Evolutionary conservation across 2,888 invertebrate species (phyloP), one percentile per base, ranked within the genome.

Genomic region (Iselma pallidipennis): DNA sequence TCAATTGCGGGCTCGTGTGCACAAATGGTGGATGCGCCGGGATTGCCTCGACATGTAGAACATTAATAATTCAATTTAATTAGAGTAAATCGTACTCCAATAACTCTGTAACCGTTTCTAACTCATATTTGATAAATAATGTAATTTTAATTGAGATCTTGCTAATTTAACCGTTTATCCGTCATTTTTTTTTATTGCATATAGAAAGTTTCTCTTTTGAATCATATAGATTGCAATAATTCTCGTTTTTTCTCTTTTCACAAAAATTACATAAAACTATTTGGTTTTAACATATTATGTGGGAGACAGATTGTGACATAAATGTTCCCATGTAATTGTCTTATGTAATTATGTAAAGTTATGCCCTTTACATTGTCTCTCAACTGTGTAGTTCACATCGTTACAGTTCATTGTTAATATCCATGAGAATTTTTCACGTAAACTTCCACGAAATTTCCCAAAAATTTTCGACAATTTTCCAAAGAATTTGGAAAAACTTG

Each of bases 21-120:
- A 16, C 14, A 21, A 31, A 31, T 51, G 51, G 51, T 14, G 51
- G 51, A 51, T 51, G 51, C 51, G 51, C 51, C 51, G 29, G 29
- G 51, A n/a, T n/a, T n/a, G n/a, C n/a, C n/a, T n/a, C n/a, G n/a
- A n/a, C n/a, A n/a, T n/a, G n/a, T n/a, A n/a, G n/a, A n/a, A n/a
- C n/a, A n/a, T n/a, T n/a, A n/a, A n/a, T n/a, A n/a, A n/a, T n/a
- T n/a, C n/a, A n/a, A n/a, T n/a, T n/a, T n/a, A n/a, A n/a, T n/a
- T n/a, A n/a, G 14, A 16, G 16, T 37, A 37, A 37, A 37, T 37
- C n/a, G n/a, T n/a, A n/a, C n/a, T n/a, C n/a, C n/a, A n/a, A n/a
- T n/a, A n/a, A n/a, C n/a, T n/a, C n/a, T n/a, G n/a, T n/a, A n/a
- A n/a, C n/a, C n/a, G n/a, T n/a, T n/a, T n/a, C n/a, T n/a, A 29